Evolutionary conservation across 1,140 invertebrate species (phyloP).

Genomic region (Drosophila jambulina): DNA sequence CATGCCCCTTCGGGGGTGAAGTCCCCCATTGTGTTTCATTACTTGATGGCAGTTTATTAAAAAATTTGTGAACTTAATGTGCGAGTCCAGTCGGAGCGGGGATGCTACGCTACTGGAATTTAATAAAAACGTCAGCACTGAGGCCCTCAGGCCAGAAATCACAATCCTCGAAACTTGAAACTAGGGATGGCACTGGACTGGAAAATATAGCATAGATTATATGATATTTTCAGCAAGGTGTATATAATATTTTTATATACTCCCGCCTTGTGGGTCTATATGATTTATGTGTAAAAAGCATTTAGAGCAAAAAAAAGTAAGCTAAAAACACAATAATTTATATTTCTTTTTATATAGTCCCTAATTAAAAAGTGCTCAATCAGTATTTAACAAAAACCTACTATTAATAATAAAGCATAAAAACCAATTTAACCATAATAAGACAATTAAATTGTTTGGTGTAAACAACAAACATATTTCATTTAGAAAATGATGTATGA

Average conservation of each 20-base stretch:
- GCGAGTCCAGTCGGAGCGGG: constrained; percentile 14
- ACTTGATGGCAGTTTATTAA: constrained; percentile 75
- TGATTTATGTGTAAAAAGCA: background rate
- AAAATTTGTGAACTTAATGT: constrained; percentile 75
- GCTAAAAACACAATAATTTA: background rate
- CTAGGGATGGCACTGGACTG: constrained; percentile 26
- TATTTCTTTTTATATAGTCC: background rate
- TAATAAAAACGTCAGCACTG: constrained; percentile 71
- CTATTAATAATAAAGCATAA: background rate
- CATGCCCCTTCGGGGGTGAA: constrained; percentile 24
- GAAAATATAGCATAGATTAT: background rate
- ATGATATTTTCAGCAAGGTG: background rate
- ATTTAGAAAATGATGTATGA: background rate
- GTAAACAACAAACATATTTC: constrained; percentile 6
- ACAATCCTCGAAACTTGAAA: constrained; percentile 47
- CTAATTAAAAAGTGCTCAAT: background rate
- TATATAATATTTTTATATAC: background rate
- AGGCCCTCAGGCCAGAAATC: constrained; percentile 49
- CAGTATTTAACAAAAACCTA: background rate
- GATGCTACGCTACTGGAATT: constrained; percentile 46
- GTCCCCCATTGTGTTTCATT: constrained; percentile 65
- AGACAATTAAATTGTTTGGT: constrained; percentile 2
- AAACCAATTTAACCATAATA: background rate
- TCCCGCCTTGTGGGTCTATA: background rate
- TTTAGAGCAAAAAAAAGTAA: background rate